These are phyloP conservation scores for Hippopotamus amphibius DNA, from an alignment of 2,113 vertebrate genomes.

Conservation along the genomic window DNA sequence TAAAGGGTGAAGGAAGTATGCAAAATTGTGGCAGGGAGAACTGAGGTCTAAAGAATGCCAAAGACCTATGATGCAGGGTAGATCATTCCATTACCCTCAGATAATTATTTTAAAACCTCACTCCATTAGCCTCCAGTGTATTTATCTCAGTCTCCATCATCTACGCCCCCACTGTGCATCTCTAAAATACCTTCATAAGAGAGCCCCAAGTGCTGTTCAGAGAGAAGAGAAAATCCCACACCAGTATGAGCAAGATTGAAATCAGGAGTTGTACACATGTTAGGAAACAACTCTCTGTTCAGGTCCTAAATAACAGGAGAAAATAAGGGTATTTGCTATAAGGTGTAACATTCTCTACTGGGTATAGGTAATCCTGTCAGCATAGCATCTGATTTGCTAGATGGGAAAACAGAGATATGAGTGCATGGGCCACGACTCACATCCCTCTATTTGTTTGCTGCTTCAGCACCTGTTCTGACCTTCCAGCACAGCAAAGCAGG, in stretches of 20 bases:
- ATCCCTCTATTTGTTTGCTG: background rate
- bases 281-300: background rate
- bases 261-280: background rate
- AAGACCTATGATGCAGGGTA: background rate
- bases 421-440: background rate
- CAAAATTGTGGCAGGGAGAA: background rate
- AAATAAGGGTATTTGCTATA: background rate
- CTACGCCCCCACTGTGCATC: background rate
- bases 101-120: background rate
- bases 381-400: background rate
- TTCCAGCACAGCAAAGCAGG: background rate
- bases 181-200: background rate
- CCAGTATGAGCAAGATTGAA: background rate
- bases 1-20: background rate
- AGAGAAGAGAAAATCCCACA: conserved; percentile 32
- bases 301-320: background rate
- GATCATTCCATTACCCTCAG: background rate
- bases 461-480: background rate
- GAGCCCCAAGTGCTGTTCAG: background rate
- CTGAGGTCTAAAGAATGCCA: background rate
- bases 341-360: background rate
- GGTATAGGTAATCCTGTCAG: background rate
- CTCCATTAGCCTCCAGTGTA: background rate
- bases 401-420: background rate
- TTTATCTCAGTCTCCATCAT: background rate